phyloP scores from a whole-genome alignment of 2,797 vertebrate species.

The Chelon auratus region DNA sequence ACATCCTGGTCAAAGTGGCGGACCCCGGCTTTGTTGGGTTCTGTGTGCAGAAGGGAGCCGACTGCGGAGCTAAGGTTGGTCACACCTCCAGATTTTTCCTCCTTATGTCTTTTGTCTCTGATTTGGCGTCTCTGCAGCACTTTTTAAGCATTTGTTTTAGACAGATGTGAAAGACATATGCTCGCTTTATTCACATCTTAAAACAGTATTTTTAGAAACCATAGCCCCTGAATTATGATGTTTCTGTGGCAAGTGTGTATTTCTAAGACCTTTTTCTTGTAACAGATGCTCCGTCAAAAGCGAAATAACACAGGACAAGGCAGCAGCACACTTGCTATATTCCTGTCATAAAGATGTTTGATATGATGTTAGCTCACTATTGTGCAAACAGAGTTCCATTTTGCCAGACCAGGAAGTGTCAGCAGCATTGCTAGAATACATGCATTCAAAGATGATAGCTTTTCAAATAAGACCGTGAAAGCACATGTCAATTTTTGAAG shows the following conservation, averaged over 20 bases:
- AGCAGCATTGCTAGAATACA: not conserved
- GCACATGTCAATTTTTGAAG: not conserved
- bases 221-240: no score
- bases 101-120: not conserved
- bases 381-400: conserved; percentile 4
- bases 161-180: no score
- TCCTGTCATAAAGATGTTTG: conserved; percentile 13
- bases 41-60: conserved; percentile 92
- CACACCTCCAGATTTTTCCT: conserved; percentile 3
- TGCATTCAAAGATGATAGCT: not conserved
- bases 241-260: no score
- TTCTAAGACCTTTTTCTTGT: not conserved
- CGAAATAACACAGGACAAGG: not conserved
- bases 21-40: conserved; percentile 96
- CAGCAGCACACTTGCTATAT: not conserved
- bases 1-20: conserved; percentile 96
- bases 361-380: not conserved
- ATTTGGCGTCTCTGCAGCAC: no score
- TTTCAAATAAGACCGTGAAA: not conserved
- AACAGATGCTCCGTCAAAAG: not conserved
- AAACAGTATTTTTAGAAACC: no score
- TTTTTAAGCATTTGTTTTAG: not conserved
- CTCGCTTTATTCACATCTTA: no score
- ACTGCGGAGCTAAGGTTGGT: conserved; percentile 96
- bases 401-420: conserved; percentile 19